Percentiles rank a stretch among this genome's conserved stretches.
These are phyloP conservation scores for Neomorphus geoffroyi DNA, from an alignment of 2,797 vertebrate genomes.

Conservation along the genomic window DNA sequence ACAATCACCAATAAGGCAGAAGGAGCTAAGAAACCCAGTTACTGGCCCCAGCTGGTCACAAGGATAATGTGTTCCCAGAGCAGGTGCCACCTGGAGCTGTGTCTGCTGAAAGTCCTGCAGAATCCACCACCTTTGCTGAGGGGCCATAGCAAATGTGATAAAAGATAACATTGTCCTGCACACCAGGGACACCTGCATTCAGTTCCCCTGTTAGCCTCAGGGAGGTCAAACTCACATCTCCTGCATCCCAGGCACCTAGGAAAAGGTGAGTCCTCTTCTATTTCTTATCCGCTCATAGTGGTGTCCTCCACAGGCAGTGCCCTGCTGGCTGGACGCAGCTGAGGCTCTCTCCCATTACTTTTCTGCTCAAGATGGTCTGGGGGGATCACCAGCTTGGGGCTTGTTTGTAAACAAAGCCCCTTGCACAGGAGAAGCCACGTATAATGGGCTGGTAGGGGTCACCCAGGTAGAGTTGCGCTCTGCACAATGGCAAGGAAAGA, in stretches of 20 bases:
- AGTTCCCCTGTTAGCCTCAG: neutral
- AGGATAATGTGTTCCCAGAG: neutral
- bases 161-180: neutral
- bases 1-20: neutral
- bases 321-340: neutral
- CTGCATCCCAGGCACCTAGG: fast-evolving
- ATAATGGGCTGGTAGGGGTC: neutral
- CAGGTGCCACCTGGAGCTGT: conserved; percentile 15
- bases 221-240: neutral
- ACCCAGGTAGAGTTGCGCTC: neutral
- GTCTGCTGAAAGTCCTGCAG: neutral
- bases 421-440: neutral
- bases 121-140: neutral
- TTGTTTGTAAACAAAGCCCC: neutral
- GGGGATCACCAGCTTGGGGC: neutral
- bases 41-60: neutral
- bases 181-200: neutral
- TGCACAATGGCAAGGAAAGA: neutral
- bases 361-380: neutral
- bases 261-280: neutral
- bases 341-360: neutral
- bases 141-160: neutral
- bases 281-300: neutral
- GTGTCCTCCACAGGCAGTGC: neutral
- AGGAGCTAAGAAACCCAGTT: neutral